Evolutionary conservation across 2,113 vertebrate genomes (phyloP), one percentile per base, ranked within the genome.

Genomic region (Geococcyx californianus): DNA sequence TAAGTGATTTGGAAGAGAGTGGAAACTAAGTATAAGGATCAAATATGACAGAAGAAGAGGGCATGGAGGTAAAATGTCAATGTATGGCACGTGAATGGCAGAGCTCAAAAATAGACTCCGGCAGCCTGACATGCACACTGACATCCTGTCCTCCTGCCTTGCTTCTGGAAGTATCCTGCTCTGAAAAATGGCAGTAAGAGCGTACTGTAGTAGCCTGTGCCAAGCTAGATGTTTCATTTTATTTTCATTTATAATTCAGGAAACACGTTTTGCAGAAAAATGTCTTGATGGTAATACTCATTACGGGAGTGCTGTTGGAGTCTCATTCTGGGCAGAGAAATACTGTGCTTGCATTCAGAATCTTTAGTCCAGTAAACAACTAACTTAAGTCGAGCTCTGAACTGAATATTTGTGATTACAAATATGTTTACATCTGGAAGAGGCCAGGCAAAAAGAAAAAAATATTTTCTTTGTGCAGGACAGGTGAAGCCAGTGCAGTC

Each of bases 221-320:
- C 59, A 68, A 69, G 54, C 89, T 96, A 63, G 47, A 84, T 90
- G 60, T 93, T 94, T 93, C 83, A 88, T 96, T 94, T 94, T 88
- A 90, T 94, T 96, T 93, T 97, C 88, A 94, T 96, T 95, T 89
- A 68, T 95, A 86, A 93, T 91, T 62, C 88, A 75, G 86, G 51
- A 84, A 93, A 36, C 84, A 47, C 4, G 5, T 95, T 94, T 91
- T 82, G 44, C 80, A 90, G 54, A 75, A 81, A 94, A 92, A 54
- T 28, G 64, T 73, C 81, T 88, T 47, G 31, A 5, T 73, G 44
- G 90, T 93, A 18, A 6, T 12, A 80, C n/a, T 90, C 62, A 63
- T 84, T 93, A 72, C 28, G 91, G 24, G 75, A 76, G n/a, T 89
- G 80, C 72, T 91, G 83, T 60, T 79, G 45, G 13, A 87, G 55